Base-by-base conservation (phyloP, 2,888 invertebrate genomes). In the Polyommatus icarus region DNA sequence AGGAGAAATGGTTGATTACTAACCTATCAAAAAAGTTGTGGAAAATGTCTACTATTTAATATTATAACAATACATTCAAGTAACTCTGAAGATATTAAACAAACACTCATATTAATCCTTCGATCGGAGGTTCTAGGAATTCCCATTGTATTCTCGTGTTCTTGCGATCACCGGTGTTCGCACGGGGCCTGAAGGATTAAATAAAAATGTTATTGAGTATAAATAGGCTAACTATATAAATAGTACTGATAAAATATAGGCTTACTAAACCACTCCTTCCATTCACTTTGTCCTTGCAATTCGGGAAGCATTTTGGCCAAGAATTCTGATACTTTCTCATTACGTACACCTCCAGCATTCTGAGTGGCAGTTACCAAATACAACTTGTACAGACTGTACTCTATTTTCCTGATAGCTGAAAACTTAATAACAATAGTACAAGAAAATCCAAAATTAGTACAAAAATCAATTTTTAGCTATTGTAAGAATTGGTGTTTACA, bases 241-340 rank as follows among this genome's bases (percentile, higher is more conserved):
- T 24, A 24, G 24, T 24, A 24, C 24, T 24, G 24, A 24, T 24
- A 59, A 10, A n/a, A n/a, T n/a, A n/a, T 57, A 10, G 12, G 95
- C 96, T 95, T 96, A 99, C 99, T 97, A 92, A 99, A 99, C 99
- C 99, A 99, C 84, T 99, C 99, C 87, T 97, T 98, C 98, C 99
- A 99, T 88, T 99, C 99, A 79, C 95, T 94, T 87, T 98, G 98
- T 76, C 96, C 96, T 87, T 98, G 98, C 73, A 99, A 90, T 84
- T 99, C 98, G 20, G 96, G 95, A 6, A 98, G 96, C 96, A 99
- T 95, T 92, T 97, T 98, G 12, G 96, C 95, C 87, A 99, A 97
- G 91, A 99, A 99, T 82, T 99, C 99, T 29, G 96, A 95, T 77
- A 99, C 96, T 90, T 97, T 97, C 59, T 99, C 99, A 77, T 95